Evolutionary conservation across 2,888 invertebrate genomes (phyloP).

Genomic region (Tetragonisca angustula): DNA sequence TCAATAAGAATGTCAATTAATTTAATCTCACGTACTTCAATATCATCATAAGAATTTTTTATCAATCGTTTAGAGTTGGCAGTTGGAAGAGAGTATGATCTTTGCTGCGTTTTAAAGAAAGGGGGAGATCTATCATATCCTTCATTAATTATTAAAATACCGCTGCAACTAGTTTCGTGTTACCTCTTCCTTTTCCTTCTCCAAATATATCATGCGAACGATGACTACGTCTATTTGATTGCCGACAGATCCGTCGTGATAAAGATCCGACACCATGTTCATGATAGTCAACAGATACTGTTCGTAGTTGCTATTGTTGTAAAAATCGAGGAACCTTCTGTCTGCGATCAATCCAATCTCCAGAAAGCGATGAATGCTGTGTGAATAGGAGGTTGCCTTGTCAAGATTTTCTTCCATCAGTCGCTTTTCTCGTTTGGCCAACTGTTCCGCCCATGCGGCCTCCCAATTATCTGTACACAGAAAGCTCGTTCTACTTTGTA

Average conservation of each 20-base stretch:
- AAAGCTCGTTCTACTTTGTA: not conserved
- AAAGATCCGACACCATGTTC: conserved; percentile 94
- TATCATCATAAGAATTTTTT: too few species aligned
- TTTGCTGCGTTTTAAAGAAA: not conserved
- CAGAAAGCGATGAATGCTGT: conserved; percentile 89
- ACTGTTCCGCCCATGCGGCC: conserved; percentile 81
- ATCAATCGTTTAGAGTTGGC: too few species aligned
- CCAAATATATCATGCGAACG: conserved; percentile 92
- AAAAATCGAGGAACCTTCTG: conserved; percentile 93
- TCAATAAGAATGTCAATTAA: too few species aligned
- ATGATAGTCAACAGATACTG: conserved; percentile 94
- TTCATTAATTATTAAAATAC: not conserved
- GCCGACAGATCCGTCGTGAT: conserved; percentile 93
- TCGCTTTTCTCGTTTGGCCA: conserved; percentile 79
- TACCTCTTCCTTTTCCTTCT: conserved; percentile 86
- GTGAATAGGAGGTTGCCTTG: conserved; percentile 67
- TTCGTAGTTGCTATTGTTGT: conserved; percentile 91
- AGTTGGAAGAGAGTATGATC: too few species aligned
- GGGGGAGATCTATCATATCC: not conserved
- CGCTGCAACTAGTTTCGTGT: conserved; percentile 54
- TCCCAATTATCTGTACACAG: conserved; percentile 77
- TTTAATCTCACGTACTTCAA: too few species aligned
- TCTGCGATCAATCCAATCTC: conserved; percentile 95
- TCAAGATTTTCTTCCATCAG: conserved; percentile 67
- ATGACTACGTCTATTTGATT: conserved; percentile 95